phyloP scores from a whole-genome alignment of 2,113 vertebrate species.

The Apteryx mantelli region DNA sequence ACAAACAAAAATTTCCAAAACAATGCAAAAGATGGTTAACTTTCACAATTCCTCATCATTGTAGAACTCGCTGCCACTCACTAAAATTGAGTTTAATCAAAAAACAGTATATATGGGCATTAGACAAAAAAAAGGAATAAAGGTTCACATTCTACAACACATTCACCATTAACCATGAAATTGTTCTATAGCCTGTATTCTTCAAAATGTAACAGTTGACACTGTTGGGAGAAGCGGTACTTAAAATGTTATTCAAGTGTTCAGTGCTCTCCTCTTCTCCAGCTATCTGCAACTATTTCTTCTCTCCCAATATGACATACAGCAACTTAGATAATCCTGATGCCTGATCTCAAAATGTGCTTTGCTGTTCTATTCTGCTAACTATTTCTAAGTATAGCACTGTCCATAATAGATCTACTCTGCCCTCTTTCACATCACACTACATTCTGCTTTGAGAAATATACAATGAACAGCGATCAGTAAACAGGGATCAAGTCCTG shows the following conservation, averaged over 20 bases:
- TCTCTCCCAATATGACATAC: neutral
- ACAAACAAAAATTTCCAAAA: neutral
- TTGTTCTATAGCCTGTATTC: neutral
- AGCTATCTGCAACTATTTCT: neutral
- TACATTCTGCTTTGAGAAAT: neutral
- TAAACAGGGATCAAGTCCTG: neutral
- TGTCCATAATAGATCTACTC: neutral
- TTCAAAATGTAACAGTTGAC: neutral
- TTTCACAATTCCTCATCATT: accelerated
- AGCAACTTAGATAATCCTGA: neutral
- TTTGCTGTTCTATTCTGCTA: neutral
- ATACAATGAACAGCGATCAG: accelerated
- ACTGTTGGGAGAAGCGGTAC: neutral
- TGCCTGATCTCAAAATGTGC: neutral
- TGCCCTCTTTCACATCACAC: too few species aligned
- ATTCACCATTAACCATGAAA: neutral
- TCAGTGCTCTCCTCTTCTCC: neutral
- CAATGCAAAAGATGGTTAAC: too few species aligned
- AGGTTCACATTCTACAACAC: neutral
- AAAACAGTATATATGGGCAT: neutral
- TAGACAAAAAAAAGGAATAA: neutral
- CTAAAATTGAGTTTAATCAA: neutral
- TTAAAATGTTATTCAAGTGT: too few species aligned
- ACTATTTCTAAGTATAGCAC: neutral
- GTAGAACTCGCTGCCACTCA: neutral